Evolutionary conservation across 1,140 invertebrate species (phyloP), one percentile per base, ranked within the genome.

Genomic region (Drosophila pseudoobscura): DNA sequence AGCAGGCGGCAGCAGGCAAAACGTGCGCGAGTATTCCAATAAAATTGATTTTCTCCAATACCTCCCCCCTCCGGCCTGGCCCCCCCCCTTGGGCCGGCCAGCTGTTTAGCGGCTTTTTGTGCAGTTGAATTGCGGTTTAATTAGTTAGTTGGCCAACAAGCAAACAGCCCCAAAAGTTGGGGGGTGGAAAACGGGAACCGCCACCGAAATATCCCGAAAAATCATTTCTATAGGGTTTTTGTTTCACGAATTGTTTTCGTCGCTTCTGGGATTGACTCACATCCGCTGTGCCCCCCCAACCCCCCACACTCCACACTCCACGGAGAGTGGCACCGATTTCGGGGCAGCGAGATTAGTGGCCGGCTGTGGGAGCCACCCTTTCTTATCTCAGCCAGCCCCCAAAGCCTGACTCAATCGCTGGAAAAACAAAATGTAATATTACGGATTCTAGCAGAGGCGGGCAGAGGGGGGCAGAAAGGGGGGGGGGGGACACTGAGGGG

Each of bases 71-170:
- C 15, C 15, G 15, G 15, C 15, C 0, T 15, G 15, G 5, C 24
- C 4, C 24, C 24, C 3, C 24, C 24, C 24, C 24, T 26, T 20
- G 49, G 22, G 56, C 39, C 39, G 47, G 45, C 64, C 60, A 75
- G 60, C 72, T 79, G 61, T 70, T 78, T 63, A 20, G 61, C 39
- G 6, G 50, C 51, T 73, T 68, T 20, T 20, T 20, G 20, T 20
- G 74, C 60, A 54, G 50, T 85, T 78, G 73, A 75, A 78, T 74
- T 87, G 82, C 74, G 74, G 83, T 82, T 85, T 85, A 82, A 87
- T 85, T 78, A 75, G 82, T 87, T 69, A 69, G 65, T 79, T 84
- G 58, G 58, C 60, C 75, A 71, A 75, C 61, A 71, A 60, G 51
- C 46, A 62, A 62, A 15, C 44, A 13, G 39, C 31, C 47, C n/a